Evolutionary conservation across 2,797 vertebrate genomes (phyloP).

Genomic region (Sebastes hubbsi): DNA sequence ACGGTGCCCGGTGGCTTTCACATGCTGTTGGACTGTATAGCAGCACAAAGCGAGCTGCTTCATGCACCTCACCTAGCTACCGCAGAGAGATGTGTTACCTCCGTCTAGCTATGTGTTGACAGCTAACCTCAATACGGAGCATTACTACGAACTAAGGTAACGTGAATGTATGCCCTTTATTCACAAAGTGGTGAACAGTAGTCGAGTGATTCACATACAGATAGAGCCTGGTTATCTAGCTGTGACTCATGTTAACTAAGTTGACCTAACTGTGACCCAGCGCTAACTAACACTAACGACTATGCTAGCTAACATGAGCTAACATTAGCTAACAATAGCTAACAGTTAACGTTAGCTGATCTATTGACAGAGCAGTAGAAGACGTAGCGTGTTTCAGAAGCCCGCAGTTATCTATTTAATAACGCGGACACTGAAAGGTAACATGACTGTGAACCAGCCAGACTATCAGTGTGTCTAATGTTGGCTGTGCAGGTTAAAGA

Average conservation of each 20-base stretch:
- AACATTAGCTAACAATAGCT: slow-evolving; percentile 41
- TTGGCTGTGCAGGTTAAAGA: not conserved
- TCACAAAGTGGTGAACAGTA: not conserved
- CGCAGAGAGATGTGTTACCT: not conserved
- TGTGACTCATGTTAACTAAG: not conserved
- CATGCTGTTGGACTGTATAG: not conserved
- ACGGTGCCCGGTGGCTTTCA: not conserved
- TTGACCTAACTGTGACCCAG: no score
- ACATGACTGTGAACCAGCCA: no score
- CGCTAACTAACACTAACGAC: not conserved
- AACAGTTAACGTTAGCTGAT: slow-evolving; percentile 5
- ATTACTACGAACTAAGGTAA: slow-evolving; percentile 54
- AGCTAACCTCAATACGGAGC: not conserved
- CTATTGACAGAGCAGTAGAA: not conserved
- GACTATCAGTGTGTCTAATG: not conserved
- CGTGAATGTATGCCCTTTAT: not conserved
- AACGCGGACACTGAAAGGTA: not conserved
- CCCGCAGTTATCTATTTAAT: fast-evolving
- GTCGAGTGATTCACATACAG: fast-evolving
- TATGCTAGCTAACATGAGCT: slow-evolving; percentile 6
- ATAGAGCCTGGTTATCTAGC: not conserved
- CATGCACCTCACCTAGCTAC: not conserved
- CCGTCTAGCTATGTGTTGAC: slow-evolving; percentile 36
- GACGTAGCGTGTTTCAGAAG: not conserved
- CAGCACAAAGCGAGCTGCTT: not conserved